A percentile compares a stretch with the other conserved stretches of the same genome.
Evolutionary conservation across 2,797 vertebrate species (phyloP).

Genomic region (Mormyrus hasselquistii): DNA sequence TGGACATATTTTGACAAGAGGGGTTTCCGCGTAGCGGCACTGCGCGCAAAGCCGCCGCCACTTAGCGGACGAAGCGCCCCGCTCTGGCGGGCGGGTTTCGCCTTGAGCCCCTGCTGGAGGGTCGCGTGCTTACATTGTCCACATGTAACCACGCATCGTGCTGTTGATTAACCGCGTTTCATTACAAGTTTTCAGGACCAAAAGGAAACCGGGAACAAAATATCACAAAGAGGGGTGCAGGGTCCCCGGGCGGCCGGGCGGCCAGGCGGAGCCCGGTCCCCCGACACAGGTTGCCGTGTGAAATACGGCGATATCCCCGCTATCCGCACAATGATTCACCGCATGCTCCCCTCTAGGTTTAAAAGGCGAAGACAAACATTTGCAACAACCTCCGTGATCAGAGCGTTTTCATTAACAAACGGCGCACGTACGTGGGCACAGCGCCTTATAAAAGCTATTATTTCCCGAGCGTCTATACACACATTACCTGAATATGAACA

Average conservation of each 20-base stretch:
- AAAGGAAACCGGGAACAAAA: background rate
- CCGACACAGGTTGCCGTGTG: constrained; percentile 7
- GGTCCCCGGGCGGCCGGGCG: background rate
- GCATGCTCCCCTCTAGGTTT: background rate
- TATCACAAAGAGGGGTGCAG: background rate
- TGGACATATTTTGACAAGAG: background rate
- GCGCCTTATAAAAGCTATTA: background rate
- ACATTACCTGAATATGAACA: background rate
- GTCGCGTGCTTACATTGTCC: background rate
- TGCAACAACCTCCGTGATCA: background rate
- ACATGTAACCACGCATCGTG: background rate
- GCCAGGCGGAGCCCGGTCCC: background rate
- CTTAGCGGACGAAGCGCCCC: background rate
- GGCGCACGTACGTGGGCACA: background rate
- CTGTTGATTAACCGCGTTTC: background rate
- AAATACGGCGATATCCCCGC: background rate
- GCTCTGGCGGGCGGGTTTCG: background rate
- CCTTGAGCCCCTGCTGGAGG: background rate
- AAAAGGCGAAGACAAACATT: background rate
- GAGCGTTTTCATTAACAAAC: background rate
- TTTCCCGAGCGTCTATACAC: background rate
- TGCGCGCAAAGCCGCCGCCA: background rate
- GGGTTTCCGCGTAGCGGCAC: background rate
- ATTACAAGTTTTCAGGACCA: background rate
- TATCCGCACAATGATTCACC: background rate